Evolutionary conservation across 2,797 vertebrate genomes (phyloP).

Genomic region (Micrastur ruficollis): DNA sequence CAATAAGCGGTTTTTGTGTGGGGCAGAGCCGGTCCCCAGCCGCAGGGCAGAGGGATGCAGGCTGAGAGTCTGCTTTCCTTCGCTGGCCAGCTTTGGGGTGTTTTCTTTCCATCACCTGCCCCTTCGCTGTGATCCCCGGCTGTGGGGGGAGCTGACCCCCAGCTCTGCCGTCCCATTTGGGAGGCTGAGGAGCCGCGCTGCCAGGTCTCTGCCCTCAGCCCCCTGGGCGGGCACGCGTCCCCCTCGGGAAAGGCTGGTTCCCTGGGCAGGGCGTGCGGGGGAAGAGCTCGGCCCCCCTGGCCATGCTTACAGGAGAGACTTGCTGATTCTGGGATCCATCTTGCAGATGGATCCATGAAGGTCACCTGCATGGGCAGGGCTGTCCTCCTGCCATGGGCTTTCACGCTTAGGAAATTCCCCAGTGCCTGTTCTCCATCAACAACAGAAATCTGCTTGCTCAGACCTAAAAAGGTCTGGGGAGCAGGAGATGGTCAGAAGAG

Average conservation of each 20-base stretch:
- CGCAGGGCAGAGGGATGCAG: accelerated
- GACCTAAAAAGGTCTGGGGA: background rate
- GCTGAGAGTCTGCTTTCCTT: background rate
- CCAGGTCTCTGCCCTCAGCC: background rate
- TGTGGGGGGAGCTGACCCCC: accelerated
- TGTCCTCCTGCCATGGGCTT: background rate
- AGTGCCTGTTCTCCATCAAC: too few species aligned
- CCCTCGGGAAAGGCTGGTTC: background rate
- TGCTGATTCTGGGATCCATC: background rate
- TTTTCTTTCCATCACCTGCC: background rate
- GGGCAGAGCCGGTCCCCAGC: background rate
- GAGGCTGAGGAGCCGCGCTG: background rate
- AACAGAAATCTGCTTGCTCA: background rate
- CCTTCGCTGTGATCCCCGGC: background rate
- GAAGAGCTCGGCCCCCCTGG: background rate
- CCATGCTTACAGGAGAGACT: accelerated
- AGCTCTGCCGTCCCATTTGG: accelerated
- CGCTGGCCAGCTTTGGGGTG: background rate
- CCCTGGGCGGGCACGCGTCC: background rate
- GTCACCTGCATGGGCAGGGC: background rate
- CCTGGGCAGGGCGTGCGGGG: background rate
- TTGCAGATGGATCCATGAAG: background rate
- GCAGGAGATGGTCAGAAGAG: background rate
- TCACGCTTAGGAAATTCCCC: too few species aligned
- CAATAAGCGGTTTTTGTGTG: background rate